These are phyloP conservation scores for Troglohyphantes excavatus DNA, from an alignment of 2,888 invertebrate genomes.

Conservation along the genomic window DNA sequence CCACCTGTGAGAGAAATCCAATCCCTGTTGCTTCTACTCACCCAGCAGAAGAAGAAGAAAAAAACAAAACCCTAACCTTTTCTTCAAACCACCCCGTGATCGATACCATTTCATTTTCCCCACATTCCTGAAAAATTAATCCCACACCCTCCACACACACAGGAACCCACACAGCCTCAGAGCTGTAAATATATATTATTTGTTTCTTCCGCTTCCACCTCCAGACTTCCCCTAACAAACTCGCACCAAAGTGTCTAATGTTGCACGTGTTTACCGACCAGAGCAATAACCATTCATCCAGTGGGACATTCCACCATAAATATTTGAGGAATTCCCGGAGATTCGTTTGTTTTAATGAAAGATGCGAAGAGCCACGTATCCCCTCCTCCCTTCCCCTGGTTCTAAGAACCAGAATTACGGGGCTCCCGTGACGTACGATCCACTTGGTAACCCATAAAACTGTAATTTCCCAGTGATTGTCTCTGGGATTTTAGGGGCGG, in stretches of 20 bases:
- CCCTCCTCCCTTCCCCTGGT: not conserved
- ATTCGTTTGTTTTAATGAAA: conserved; percentile 77
- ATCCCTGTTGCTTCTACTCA: not conserved
- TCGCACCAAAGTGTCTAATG: conserved; percentile 60
- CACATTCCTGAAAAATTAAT: conserved; percentile 48
- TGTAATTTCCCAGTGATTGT: conserved; percentile 43
- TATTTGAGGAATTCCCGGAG: conserved; percentile 55
- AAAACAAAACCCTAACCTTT: not conserved
- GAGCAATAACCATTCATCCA: conserved; percentile 69
- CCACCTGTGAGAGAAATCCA: not conserved
- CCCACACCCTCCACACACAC: too few species aligned
- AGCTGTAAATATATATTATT: conserved; percentile 31
- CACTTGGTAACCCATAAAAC: conserved; percentile 57
- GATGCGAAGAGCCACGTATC: conserved; percentile 53
- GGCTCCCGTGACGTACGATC: conserved; percentile 40
- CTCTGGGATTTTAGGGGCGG: not conserved
- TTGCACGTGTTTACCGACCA: conserved; percentile 71
- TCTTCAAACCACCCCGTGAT: not conserved
- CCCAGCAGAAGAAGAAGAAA: conserved; percentile 8
- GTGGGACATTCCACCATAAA: conserved; percentile 50
- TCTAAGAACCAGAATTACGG: conserved; percentile 12
- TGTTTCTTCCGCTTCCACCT: not conserved
- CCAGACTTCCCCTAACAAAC: conserved; percentile 33
- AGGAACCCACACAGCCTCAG: not conserved
- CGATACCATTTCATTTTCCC: conserved; percentile 5